Base-by-base conservation (phyloP, 1,140 invertebrate species). In the Cyclina sinensis region DNA sequence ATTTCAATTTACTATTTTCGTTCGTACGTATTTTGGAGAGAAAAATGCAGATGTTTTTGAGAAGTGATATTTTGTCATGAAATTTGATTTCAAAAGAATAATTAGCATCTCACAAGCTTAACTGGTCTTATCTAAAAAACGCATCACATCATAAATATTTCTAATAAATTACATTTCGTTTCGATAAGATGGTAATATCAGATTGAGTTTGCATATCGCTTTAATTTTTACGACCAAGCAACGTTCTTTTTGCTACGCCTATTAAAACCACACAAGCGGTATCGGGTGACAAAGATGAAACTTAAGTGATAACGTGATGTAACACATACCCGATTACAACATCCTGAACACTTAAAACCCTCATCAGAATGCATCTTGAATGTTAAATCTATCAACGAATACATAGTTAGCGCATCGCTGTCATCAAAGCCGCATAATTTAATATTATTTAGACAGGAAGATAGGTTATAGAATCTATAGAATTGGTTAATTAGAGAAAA, bases 71-170 rank as follows among this genome's bases (percentile, higher is more conserved):
- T 81, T 81, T 81, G 79, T 81, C 79, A 81, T 81, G 79, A 81
- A 81, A 81, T 24, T 43, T 46, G 79, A 62, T 62, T 81, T 62
- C 54, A 81, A 81, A 59, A 54, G 48, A 48, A 46, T 48, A 73
- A 84, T 70, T 84, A 84, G 46, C 59, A 84, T 84, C 39, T 74
- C 43, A 11, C 35, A 21, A 11, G 30, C 46, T 84, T 84, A 70
- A 84, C 62, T 32, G 21, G 18, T 16, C n/a, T 70, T 73, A 84
- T 73, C 82, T 84, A 74, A 24, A 27, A 48, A 37, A 70, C 9
- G 21, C 43, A 84, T 84, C 82, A 16, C 65, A 27, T 46, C 62
- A 73, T 84, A 84, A 84, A 84, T 84, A 84, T 84, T 84, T 84
- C 82, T 70, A 84, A 84, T 84, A 84, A 84, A 84, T 84, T 84